Base-by-base conservation (phyloP, 2,113 vertebrate genomes). In the Scolopax mira region DNA sequence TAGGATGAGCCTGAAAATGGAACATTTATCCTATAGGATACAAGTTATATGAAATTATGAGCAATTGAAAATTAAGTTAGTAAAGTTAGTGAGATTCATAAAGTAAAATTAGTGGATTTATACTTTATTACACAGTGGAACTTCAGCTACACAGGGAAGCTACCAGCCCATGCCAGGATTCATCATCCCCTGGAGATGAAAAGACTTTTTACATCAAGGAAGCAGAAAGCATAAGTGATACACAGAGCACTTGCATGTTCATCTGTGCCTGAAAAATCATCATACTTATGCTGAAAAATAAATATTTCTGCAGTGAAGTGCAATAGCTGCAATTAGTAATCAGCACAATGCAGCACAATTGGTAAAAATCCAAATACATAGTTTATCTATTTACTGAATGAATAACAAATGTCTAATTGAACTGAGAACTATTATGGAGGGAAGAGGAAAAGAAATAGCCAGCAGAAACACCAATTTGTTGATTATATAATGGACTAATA, bases 371-470 rank as follows among this genome's bases (percentile, higher is more conserved):
- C 69, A 92, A 25, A 30, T n/a, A 21, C 67, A 92, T 75, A 27
- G 49, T 92, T 89, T 75, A 77, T 75, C 88, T 67, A 69, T 78
- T 94, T 89, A 35, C 37, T 77, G 92, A 94, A 81, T 78, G 33
- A 89, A 65, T 82, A 22, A 0, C 42, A 85, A 79, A 81, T 73
- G 25, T 66, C 64, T 54, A 23, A 61, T 14, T 90, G 73, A 89
- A 60, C 39, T 0, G 0, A 79, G 60, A 72, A 24, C 66, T 58
- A 24, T 81, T 70, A 69, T 3, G 31, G 69, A 89, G 84, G 54
- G 35, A 62, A 57, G 27, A 75, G 83, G 61, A 85, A 64, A 89
- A 48, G 71, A 48, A 54, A 62, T 46, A 87, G 78, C 67, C 91
- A 84, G 69, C 52, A 72, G 66, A 94, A 89, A 60, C 85, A 66